These are phyloP conservation scores for Cyprinodon variegatus DNA, from an alignment of 2,113 vertebrate species.

Conservation along the genomic window DNA sequence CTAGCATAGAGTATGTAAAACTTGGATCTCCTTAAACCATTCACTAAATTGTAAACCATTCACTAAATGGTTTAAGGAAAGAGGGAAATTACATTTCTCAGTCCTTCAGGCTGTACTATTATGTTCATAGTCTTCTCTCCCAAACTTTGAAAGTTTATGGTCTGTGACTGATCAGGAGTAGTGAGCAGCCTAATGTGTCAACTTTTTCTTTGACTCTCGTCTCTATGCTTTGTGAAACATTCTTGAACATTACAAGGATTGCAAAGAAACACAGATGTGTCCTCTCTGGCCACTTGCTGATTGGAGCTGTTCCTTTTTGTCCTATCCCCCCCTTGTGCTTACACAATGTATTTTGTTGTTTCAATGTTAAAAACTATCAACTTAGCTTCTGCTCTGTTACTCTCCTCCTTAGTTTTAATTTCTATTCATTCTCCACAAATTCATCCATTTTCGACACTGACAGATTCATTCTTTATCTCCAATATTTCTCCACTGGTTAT, in stretches of 20 bases:
- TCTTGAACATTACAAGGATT: not conserved
- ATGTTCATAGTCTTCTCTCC: not conserved
- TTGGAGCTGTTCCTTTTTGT: not conserved
- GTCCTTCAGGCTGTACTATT: not conserved
- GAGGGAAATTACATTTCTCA: no score
- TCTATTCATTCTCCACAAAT: not conserved
- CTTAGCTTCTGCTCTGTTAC: conserved; percentile 13
- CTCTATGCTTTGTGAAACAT: not conserved
- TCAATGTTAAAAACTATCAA: not conserved
- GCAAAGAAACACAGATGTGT: not conserved
- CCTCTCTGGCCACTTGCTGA: not conserved
- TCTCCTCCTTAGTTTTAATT: conserved; percentile 32
- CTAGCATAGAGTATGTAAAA: no score
- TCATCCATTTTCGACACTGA: conserved; percentile 19
- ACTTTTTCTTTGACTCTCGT: not conserved
- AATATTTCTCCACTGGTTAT: conserved; percentile 21
- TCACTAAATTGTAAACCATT: no score
- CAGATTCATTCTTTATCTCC: conserved; percentile 25
- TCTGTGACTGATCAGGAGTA: not conserved
- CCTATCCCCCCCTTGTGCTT: not conserved
- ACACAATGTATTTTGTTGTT: not conserved
- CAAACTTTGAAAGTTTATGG: not conserved
- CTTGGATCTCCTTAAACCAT: no score
- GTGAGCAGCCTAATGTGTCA: not conserved
- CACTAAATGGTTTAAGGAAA: no score